Evolutionary conservation across 2,797 vertebrate genomes (phyloP).

Genomic region (Cossypha niveicapilla): DNA sequence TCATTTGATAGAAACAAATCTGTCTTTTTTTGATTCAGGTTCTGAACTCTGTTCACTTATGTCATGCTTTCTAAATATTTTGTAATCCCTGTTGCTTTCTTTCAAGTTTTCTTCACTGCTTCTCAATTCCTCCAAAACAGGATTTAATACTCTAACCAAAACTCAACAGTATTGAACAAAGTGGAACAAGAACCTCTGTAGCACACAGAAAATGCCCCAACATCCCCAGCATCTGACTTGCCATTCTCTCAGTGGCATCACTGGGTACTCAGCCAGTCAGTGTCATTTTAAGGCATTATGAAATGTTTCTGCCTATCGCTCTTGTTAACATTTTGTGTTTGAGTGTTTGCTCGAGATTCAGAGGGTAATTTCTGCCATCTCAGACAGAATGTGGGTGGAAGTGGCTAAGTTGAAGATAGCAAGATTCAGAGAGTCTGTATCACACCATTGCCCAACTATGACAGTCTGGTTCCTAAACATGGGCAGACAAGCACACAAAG

Average conservation of each 20-base stretch:
- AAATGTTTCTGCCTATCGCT: neutral
- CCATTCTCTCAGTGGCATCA: neutral
- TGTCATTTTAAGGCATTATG: neutral
- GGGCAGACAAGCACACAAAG: neutral
- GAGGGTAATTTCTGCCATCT: neutral
- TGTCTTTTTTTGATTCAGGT: neutral
- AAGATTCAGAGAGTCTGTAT: neutral
- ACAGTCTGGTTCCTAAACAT: neutral
- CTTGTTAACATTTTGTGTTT: neutral
- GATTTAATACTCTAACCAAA: neutral
- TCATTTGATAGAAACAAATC: neutral
- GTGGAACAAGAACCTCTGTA: neutral
- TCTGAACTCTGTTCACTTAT: neutral
- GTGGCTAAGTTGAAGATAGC: neutral
- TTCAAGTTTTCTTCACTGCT: neutral
- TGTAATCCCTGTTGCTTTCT: neutral
- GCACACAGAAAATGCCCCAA: neutral
- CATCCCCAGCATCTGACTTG: neutral
- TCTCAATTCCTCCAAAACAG: neutral
- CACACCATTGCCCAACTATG: neutral
- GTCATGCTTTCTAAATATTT: neutral
- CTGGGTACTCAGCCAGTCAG: neutral
- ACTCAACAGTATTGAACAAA: neutral
- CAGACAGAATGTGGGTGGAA: neutral
- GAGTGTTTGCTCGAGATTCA: neutral